Conservation (phyloP, 1,140 invertebrate genomes). For the Penaeus chinensis region DNA sequence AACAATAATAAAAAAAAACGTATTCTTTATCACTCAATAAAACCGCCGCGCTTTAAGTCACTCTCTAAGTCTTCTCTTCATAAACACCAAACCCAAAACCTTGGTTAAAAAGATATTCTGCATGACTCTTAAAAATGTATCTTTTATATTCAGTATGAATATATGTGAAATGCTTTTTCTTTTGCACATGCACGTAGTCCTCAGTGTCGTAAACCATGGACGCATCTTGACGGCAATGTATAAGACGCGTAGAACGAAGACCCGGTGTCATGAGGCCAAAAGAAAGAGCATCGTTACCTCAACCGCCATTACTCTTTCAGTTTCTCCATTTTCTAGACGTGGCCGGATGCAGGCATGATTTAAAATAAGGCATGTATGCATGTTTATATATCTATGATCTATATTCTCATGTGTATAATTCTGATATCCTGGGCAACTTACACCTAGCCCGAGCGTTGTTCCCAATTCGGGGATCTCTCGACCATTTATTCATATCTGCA, state of each 20-base stretch:
- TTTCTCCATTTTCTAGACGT: slow-evolving; percentile 56
- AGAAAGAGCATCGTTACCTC: background rate
- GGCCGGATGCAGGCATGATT: slow-evolving; percentile 56
- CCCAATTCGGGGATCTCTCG: background rate
- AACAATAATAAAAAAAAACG: background rate
- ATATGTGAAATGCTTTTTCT: background rate
- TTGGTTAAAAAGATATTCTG: slow-evolving; percentile 29
- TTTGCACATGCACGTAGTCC: slow-evolving; percentile 6
- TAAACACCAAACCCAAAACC: slow-evolving; percentile 22
- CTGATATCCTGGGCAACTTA: background rate
- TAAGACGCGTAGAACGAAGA: background rate
- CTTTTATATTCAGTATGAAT: background rate
- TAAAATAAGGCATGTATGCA: slow-evolving; percentile 47
- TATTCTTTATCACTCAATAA: background rate
- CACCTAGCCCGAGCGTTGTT: no score
- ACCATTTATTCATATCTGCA: slow-evolving; percentile 28
- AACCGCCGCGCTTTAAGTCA: background rate
- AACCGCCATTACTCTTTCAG: slow-evolving; percentile 33
- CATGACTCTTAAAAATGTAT: slow-evolving; percentile 23
- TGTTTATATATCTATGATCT: slow-evolving; percentile 3
- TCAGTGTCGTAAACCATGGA: background rate
- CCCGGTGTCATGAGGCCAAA: background rate
- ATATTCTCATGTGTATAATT: slow-evolving; percentile 5
- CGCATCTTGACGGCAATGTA: no score
- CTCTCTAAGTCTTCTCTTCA: slow-evolving; percentile 20